Base-by-base conservation (phyloP, 2,113 vertebrate genomes). In the Catharus bicknelli region DNA sequence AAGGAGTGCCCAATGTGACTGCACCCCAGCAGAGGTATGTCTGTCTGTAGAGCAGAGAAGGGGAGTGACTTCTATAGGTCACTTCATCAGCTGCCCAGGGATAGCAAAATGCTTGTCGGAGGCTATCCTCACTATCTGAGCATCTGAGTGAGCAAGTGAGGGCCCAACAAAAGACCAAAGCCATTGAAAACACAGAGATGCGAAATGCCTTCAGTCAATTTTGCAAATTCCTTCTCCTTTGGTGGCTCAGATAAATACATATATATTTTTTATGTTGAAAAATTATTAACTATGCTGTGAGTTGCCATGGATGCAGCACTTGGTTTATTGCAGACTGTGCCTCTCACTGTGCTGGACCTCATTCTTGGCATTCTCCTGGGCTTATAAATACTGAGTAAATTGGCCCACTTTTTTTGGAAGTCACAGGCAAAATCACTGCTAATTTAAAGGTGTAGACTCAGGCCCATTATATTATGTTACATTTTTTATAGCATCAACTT, bases 271-370 rank as follows among this genome's bases (percentile, higher is more conserved):
- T 48, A 50, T n/a, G 70, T n/a, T 80, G 81, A 85, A 89, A 89
- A 91, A 79, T 62, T 82, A 85, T 54, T 79, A 89, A 62, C 53
- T 26, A 66, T 76, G 81, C 68, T 85, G 74, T 57, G 70, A 92
- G 96, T 95, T 94, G 67, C 95, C 91, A 95, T 94, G 95, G 93
- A 93, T 91, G 89, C 70, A 0, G 70, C 78, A 55, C 36, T 89
- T 3, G 0, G 74, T 83, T 93, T 79, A 59, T 76, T 76, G 84
- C 74, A 91, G 70, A 25, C 67, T 93, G 73, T 90, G 69, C 66
- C 58, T 93, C 80, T 79, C 38, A 66, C 58, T 79, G 86, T 84
- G 70, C 67, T 87, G 89, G 92, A 80, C 89, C 80, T 87, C 59
- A 74, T 66, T 62, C 59, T 86, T 21, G 1, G 27, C 4, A 4